phyloP scores from a whole-genome alignment of 2,888 invertebrate genomes.

The Polyploca ridens region DNA sequence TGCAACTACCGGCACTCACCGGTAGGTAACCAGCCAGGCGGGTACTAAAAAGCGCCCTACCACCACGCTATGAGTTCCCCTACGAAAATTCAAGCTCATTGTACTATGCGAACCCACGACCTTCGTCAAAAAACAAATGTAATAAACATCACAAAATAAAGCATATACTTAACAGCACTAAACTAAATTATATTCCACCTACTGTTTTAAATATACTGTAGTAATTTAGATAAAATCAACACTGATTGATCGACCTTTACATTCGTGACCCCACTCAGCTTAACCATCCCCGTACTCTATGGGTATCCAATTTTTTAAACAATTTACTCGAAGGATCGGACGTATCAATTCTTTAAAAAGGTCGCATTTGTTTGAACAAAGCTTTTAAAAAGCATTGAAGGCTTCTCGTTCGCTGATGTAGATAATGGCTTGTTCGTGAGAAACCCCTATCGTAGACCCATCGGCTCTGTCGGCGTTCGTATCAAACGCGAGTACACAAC shows the following conservation, averaged over 20 bases:
- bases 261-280: background rate
- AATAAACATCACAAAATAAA: background rate
- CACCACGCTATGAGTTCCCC: no score
- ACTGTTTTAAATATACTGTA: no score
- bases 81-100: no score
- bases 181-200: background rate
- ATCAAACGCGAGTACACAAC: background rate
- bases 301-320: background rate
- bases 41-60: no score
- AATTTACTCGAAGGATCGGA: background rate
- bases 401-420: conserved; percentile 31
- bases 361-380: conserved; percentile 30
- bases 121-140: background rate
- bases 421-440: conserved; percentile 39
- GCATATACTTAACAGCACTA: background rate
- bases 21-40: no score
- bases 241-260: background rate
- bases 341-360: conserved; percentile 19
- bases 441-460: conserved; percentile 30
- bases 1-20: no score
- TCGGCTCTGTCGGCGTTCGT: conserved; percentile 21
- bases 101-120: no score
- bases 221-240: background rate
- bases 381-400: conserved; percentile 27
- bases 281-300: background rate